Base-by-base conservation (phyloP, 1,140 invertebrate genomes). In the Atta texana region DNA sequence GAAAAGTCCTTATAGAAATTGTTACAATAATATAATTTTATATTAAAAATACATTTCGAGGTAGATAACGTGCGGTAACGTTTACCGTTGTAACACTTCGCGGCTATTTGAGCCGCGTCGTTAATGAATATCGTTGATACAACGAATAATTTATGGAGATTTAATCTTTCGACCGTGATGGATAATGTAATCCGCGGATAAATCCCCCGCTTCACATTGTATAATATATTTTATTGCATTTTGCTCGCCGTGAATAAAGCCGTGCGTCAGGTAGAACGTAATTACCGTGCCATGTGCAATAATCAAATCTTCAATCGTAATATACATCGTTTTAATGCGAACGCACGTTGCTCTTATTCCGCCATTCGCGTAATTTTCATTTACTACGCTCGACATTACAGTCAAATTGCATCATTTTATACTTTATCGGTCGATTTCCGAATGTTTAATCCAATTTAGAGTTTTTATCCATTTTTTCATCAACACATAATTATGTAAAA, bases 141-240 rank as follows among this genome's bases (percentile, higher is more conserved):
- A 61, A 34, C 24, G 69, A 74, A 75, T 84, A 84, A 84, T 84
- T 84, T 84, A 84, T 84, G 69, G 80, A 84, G 55, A 84, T 84
- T 84, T 84, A 74, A 84, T 84, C 80, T 75, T 63, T 75, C 80
- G 80, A 75, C 55, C 80, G 80, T 84, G 80, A 75, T 74, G 80
- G 69, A 84, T 84, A 84, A 82, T 82, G 68, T 74, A 82, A 84
- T 84, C 69, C 53, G 55, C 24, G 69, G 39, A 84, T 74, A 75
- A 75, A 84, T 84, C 69, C 80, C 69, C 53, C 55, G 57, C 68
- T 61, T 74, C 44, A 8, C 66, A 84, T 84, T 75, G 69, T 84
- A 61, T 51, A 84, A 84, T 84, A 84, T 63, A 84, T 84, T 84
- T 84, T 84, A 84, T 84, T 61, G 80, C 69, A 84, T 84, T 84